Conservation (phyloP, 2,888 invertebrate genomes). For the Temnothorax ravouxi region DNA sequence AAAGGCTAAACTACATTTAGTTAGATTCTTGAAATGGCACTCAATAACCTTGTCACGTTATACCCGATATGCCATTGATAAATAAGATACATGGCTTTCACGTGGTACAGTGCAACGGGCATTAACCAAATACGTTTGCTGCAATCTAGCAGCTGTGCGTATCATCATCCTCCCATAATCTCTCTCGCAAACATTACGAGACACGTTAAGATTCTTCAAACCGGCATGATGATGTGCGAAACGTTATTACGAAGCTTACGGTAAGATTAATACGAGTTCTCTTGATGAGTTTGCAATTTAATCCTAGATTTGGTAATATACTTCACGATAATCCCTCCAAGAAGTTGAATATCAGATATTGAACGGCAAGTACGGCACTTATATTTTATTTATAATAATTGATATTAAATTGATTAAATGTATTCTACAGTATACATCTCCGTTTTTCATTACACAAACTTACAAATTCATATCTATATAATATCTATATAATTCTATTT, state of each 20-base stretch:
- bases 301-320: constrained; percentile 6
- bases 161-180: constrained; percentile 27
- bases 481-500: constrained; percentile 4
- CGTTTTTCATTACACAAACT: background rate
- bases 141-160: constrained; percentile 18
- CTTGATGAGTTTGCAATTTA: background rate
- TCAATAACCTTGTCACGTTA: constrained; percentile 38
- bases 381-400: background rate
- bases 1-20: constrained; percentile 14
- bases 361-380: background rate
- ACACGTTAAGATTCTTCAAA: constrained; percentile 17
- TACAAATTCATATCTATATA: background rate
- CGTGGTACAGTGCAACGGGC: background rate
- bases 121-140: constrained; percentile 19
- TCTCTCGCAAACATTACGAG: background rate
- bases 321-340: background rate
- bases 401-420: background rate
- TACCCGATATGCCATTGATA: constrained; percentile 13
- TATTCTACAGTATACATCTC: background rate
- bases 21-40: background rate
- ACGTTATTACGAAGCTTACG: background rate
- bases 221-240: background rate
- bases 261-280: background rate
- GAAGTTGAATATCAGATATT: background rate
- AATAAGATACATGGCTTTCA: constrained; percentile 26